These are phyloP conservation scores for Gymnobelideus leadbeateri DNA, from an alignment of 2,113 vertebrate species.

Conservation along the genomic window DNA sequence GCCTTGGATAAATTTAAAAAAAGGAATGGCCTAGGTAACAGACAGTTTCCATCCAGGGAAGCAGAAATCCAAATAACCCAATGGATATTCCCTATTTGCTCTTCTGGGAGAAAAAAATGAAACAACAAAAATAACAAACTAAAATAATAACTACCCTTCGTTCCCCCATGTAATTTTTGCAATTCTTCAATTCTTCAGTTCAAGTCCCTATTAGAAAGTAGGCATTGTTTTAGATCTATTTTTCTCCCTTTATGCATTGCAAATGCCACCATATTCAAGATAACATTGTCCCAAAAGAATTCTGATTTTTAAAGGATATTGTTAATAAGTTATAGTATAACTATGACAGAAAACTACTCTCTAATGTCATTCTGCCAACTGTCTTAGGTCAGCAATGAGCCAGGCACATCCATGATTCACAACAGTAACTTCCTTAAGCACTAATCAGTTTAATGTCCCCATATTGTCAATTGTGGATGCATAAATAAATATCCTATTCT, in stretches of 20 bases:
- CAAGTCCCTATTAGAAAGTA: not conserved
- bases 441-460: not conserved
- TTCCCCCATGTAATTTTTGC: not conserved
- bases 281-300: not conserved
- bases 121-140: not conserved
- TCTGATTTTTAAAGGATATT: not conserved
- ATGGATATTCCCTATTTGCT: not conserved
- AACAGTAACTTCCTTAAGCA: not conserved
- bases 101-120: not conserved
- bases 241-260: not conserved
- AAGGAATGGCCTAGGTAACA: not conserved
- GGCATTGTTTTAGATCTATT: not conserved
- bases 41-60: not conserved
- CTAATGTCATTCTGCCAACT: not conserved
- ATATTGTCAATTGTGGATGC: not conserved
- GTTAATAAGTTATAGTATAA: not conserved
- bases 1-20: not conserved
- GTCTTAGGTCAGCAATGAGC: not conserved
- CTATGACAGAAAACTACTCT: not conserved
- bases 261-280: not conserved
- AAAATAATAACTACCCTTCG: not conserved
- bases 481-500: not conserved
- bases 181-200: not conserved
- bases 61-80: not conserved
- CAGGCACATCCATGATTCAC: not conserved